Evolutionary conservation across 2,888 invertebrate species (phyloP), one percentile per base, ranked within the genome.

Genomic region (Neelides folsomi): DNA sequence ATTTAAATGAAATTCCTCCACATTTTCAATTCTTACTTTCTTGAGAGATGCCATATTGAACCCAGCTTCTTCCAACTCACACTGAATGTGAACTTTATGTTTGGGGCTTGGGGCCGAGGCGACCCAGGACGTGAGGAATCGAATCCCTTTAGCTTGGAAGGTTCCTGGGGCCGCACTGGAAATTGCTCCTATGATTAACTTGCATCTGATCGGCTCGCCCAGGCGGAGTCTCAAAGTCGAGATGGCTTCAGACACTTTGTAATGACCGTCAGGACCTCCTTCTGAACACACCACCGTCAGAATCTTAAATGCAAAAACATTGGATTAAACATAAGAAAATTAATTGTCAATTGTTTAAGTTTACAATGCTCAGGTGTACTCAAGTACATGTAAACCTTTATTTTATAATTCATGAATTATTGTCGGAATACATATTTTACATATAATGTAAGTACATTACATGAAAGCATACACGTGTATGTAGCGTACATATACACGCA

Each of bases 121-220:
- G 2, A 64, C 57, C 54, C 60, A 64, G 0, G 83, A 81, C 68
- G 92, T 92, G 50, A 93, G 77, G 69, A 93, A 90, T 65, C 77
- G 78, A 57, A 93, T 75, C 0, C 89, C 89, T 3, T 85, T 82
- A 2, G 83, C 79, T 63, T 87, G 78, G 4, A 88, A 64, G 2
- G 54, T 54, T 15, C 64, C 62, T 10, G 64, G 60, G 13, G 60
- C 56, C 1, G 64, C 64, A 47, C 52, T 52, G n/a, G 55, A 54
- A 51, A 64, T 58, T 8, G 62, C 64, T 1, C 90, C 90, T 7
- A 89, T 83, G 0, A 93, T 76, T 68, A 93, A 83, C 55, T 92
- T 78, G 72, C 93, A 93, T 67, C 92, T 79, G 6, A 92, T 90
- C 0, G 92, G 90, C 69, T 94, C 93, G 3, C 89, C 90, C 68